Evolutionary conservation across 2,113 vertebrate genomes (phyloP).

Genomic region (Myotis yumanensis): DNA sequence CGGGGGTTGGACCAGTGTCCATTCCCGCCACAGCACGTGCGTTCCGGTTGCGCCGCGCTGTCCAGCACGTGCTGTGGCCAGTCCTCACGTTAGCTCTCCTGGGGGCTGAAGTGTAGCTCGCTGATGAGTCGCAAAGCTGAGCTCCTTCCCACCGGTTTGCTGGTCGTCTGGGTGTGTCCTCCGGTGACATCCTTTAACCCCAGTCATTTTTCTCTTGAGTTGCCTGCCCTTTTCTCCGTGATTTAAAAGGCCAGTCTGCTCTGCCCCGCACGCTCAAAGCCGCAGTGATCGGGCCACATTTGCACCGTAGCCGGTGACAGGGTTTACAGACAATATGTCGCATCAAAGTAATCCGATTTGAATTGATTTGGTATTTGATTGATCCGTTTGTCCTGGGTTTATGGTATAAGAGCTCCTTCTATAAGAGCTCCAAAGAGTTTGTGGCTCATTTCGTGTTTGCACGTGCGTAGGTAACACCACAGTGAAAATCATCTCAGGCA

Average conservation of each 20-base stretch:
- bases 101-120: background rate
- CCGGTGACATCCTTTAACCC: background rate
- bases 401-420: no score
- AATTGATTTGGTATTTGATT: background rate
- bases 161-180: background rate
- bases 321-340: background rate
- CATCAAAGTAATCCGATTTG: background rate
- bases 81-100: background rate
- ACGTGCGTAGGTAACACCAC: background rate
- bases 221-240: background rate
- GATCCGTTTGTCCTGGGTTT: background rate
- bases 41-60: background rate
- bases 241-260: background rate
- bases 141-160: background rate
- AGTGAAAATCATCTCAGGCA: background rate
- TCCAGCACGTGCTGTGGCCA: fast-evolving
- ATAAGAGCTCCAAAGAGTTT: background rate
- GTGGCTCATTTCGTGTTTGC: background rate
- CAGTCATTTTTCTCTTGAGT: background rate
- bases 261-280: background rate
- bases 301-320: background rate
- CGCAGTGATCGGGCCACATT: background rate
- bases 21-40: fast-evolving
- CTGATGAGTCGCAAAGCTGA: fast-evolving
- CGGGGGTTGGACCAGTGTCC: fast-evolving